Evolutionary conservation across 2,888 invertebrate species (phyloP), one percentile per base, ranked within the genome.

Genomic region (Erannis defoliaria): DNA sequence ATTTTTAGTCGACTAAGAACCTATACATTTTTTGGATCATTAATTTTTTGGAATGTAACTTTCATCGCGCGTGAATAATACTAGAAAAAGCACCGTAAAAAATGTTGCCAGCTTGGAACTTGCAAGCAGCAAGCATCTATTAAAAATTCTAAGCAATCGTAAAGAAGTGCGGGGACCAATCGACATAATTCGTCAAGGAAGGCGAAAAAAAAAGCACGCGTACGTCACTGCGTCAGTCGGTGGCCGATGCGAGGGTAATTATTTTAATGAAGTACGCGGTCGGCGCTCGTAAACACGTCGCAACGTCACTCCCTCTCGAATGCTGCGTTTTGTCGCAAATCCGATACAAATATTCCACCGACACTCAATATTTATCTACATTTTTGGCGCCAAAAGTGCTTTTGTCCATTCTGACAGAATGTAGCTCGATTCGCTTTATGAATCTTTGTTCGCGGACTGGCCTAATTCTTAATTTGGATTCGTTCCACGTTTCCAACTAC

Each of bases 241-340:
- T 70, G 71, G 73, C 74, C 77, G 78, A 75, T 75, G 75, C 73
- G 66, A 69, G 71, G 76, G 77, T 82, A 84, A 85, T 85, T 84
- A 84, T 83, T 82, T 81, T 82, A 85, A 82, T 82, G 82, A 84
- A 82, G 73, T 42, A 80, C 70, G 75, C 74, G 78, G 74, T 75
- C 71, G 70, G 64, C 71, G 74, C 67, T 78, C 80, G 80, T 82
- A 85, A 84, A 84, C 77, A 80, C 76, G 73, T 82, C 80, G 71
- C 67, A 68, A 35, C 48, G 62, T 84, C 81, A 72, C 85, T 76
- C 83, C 82, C 77, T 80, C 83, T 66, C 73, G 73, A 74, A 76
- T 66, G 62, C 76, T 76, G 81, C 79, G 79, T 84, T 80, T 79
- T 73, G 72, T 68, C 74, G 70, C 76, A 75, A 75, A 73, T 68